Conservation (phyloP, 2,888 invertebrate genomes). For the Hirtodrosophila confusa region DNA sequence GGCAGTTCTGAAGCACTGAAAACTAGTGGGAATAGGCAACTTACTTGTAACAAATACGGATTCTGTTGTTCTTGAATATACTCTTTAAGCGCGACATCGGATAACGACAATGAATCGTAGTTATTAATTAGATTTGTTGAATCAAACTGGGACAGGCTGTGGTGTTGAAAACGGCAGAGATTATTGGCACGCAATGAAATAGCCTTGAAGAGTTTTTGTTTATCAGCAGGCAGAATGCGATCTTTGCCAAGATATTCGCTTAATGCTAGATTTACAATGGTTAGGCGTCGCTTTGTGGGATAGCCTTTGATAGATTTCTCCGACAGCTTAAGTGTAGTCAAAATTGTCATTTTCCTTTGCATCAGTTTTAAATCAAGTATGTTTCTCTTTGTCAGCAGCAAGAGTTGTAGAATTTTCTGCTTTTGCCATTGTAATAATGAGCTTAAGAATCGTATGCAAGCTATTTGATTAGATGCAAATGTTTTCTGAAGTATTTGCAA, state of each 20-base stretch:
- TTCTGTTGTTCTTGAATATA: slow-evolving; percentile 88
- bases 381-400: slow-evolving; percentile 46
- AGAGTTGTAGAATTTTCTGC: slow-evolving; percentile 77
- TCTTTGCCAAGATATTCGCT: slow-evolving; percentile 81
- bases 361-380: slow-evolving; percentile 61
- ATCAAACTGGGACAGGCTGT: slow-evolving; percentile 86
- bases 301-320: slow-evolving; percentile 54
- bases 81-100: slow-evolving; percentile 90
- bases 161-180: slow-evolving; percentile 86
- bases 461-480: slow-evolving; percentile 88
- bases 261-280: slow-evolving; percentile 46
- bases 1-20: no score
- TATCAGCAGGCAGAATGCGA: slow-evolving; percentile 85
- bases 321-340: slow-evolving; percentile 57
- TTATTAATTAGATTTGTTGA: slow-evolving; percentile 92
- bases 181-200: slow-evolving; percentile 88
- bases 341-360: slow-evolving; percentile 54
- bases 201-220: slow-evolving; percentile 86
- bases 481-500: slow-evolving; percentile 90
- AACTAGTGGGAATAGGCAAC: neutral
- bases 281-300: slow-evolving; percentile 41
- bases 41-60: slow-evolving; percentile 83
- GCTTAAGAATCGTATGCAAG: slow-evolving; percentile 89
- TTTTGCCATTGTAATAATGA: slow-evolving; percentile 90
- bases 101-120: slow-evolving; percentile 87